Base-by-base conservation (phyloP, 2,888 invertebrate species). In the Acleris sparsana region DNA sequence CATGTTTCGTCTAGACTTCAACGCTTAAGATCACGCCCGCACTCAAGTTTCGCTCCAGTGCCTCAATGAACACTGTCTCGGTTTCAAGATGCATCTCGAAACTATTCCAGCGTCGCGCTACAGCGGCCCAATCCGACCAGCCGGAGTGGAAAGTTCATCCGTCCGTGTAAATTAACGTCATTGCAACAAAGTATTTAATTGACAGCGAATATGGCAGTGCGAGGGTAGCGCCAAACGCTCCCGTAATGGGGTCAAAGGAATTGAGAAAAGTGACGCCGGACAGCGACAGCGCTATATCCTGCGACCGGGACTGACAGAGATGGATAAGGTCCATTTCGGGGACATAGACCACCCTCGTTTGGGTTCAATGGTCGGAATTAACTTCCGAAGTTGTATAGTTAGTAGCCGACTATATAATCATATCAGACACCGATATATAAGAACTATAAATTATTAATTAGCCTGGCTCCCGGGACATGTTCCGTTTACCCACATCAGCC, bases 371-470 rank as follows among this genome's bases (percentile, higher is more conserved):
- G 72, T 77, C 73, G 73, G 80, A 85, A 84, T 82, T 83, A 85
- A 84, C 85, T 81, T 79, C 77, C 76, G 77, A 80, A 85, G 83
- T 79, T 76, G 80, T 79, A 75, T 77, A 80, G 75, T 73, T 69
- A 73, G 75, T 77, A 82, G 78, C 78, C 77, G 74, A 68, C 70
- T 58, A 66, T 29, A 17, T 44, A 58, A 53, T 11, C 39, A 25
- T 55, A 65, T 67, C 69, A 70, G 70, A 65, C 71, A 70, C 69
- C 69, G 78, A 72, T 82, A 80, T 80, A 78, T 80, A 83, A 82
- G 79, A 86, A 86, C 85, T 87, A 87, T 87, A 87, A 87, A 88
- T 88, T 87, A 88, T 85, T 85, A 87, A 89, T 85, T 84, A 83
- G 79, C 75, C 75, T 69, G 71, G 43, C 71, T 74, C 75, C 76